Evolutionary conservation across 30 jellyfish, hydroid and myxozoan species (phyloP).

Genomic region (Nemopilema nomurai): DNA sequence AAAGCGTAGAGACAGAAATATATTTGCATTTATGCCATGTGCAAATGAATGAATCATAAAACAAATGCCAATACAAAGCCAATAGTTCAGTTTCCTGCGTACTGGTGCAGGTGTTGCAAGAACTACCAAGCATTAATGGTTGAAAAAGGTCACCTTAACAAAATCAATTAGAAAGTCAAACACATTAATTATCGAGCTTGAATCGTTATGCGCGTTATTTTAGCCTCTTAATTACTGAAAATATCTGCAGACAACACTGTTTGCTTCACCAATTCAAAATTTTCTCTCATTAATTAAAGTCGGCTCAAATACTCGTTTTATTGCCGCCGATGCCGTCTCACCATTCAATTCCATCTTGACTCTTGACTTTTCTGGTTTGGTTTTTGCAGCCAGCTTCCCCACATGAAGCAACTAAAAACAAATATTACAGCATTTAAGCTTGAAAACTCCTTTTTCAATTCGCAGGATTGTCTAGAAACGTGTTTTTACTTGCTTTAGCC

Average conservation of each 20-base stretch:
- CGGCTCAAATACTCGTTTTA: background rate
- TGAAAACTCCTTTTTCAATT: slow-evolving; percentile 13
- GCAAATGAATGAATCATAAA: background rate
- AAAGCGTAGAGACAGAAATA: background rate
- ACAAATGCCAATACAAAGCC: background rate
- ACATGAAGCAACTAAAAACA: background rate
- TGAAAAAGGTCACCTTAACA: background rate
- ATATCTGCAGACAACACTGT: background rate
- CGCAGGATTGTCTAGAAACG: slow-evolving; percentile 32
- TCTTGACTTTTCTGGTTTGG: background rate
- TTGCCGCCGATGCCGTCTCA: background rate
- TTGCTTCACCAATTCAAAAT: background rate
- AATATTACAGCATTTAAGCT: background rate
- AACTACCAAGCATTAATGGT: background rate
- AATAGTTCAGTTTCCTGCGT: background rate
- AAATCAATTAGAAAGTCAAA: background rate
- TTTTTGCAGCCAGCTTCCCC: background rate
- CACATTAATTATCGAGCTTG: background rate
- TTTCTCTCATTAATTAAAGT: background rate
- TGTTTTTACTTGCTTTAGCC: slow-evolving; percentile 31
- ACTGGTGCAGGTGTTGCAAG: background rate
- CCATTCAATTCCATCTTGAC: background rate
- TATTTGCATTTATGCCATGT: background rate
- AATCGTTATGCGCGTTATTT: background rate
- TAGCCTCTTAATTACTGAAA: background rate